Evolutionary conservation across 2,888 invertebrate genomes (phyloP), one percentile per base, ranked within the genome.

Genomic region (Lumbricus terrestris): DNA sequence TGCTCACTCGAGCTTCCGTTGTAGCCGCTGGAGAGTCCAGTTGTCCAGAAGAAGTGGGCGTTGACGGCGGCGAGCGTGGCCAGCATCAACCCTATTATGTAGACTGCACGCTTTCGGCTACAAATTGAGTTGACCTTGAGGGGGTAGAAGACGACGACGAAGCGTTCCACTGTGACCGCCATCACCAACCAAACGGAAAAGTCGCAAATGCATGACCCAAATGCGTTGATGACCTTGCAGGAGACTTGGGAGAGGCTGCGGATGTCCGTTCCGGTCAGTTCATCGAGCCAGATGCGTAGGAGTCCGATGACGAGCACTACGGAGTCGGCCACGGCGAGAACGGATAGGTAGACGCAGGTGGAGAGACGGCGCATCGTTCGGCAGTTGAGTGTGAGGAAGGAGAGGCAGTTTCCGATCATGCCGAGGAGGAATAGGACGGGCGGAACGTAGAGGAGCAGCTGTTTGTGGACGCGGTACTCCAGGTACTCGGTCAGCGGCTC

Each of bases 31-130:
- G 40, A 38, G 18, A 90, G 90, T 34, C 42, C 42, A 0, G 85
- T 90, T n/a, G 90, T 90, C 90, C 90, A 90, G 88, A 90, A 40
- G 88, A 90, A 37, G 90, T 90, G 90, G 20, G n/a, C 37, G 54
- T 90, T 90, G 38, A 90, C 23, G 35, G 47, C 34, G n/a, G 83
- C 37, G 3, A 85, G 83, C 47, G 88, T 38, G 33, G 34, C 54
- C 18, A 88, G 34, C 88, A 90, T 88, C 29, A 16, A 16, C 42
- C 35, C n/a, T 11, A 90, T 88, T 29, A 90, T 88, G 20, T 34
- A n/a, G 88, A 15, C 37, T 42, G 90, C 90, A 13, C n/a, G 37
- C 34, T 40, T 34, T 1, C 88, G 88, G 16, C 82, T 47, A 40
- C 90, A 90, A 6, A 90, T 88, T 35, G 54, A 33, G 1, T 82